A percentile compares a stretch with the other conserved stretches of the same genome.
phyloP scores from a whole-genome alignment of 2,888 invertebrate species.

The Drosophila paranaensis region DNA sequence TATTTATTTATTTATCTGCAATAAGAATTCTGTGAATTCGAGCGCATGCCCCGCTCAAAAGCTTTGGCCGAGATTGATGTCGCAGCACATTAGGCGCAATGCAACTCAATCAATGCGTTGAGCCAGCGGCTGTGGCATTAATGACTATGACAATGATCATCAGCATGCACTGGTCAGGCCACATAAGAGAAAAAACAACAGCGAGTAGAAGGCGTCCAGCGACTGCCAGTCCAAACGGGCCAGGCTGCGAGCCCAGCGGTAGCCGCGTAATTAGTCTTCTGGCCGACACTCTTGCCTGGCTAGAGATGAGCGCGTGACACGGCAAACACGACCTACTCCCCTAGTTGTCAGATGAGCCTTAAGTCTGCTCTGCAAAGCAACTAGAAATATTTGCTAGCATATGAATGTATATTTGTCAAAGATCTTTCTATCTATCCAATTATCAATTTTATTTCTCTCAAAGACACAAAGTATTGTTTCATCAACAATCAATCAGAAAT shows the following conservation, averaged over 20 bases:
- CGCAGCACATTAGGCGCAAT: conserved; percentile 81
- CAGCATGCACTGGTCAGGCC: conserved; percentile 21
- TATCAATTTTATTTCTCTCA: no score
- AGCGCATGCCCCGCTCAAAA: conserved; percentile 29
- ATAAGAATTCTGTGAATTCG: conserved; percentile 65
- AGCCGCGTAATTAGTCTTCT: conserved; percentile 80
- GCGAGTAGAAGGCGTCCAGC: conserved; percentile 20
- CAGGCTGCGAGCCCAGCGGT: conserved; percentile 37
- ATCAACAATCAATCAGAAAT: no score
- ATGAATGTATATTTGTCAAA: no score
- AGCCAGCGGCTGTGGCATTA: conserved; percentile 62
- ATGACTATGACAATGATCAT: conserved; percentile 65
- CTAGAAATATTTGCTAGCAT: no score
- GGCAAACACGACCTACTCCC: conserved; percentile 13
- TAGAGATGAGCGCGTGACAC: conserved; percentile 49
- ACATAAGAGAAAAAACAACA: conserved; percentile 9
- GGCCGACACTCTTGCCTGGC: conserved; percentile 70
- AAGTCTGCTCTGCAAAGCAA: no score
- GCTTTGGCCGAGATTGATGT: conserved; percentile 77
- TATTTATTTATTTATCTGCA: neutral
- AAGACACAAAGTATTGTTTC: no score
- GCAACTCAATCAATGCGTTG: conserved; percentile 80
- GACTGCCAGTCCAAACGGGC: conserved; percentile 24
- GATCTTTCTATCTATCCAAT: no score
- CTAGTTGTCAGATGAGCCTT: no score